Evolutionary conservation across 1,140 invertebrate genomes (phyloP), one percentile per base, ranked within the genome.

Genomic region (Bacillus rossius): DNA sequence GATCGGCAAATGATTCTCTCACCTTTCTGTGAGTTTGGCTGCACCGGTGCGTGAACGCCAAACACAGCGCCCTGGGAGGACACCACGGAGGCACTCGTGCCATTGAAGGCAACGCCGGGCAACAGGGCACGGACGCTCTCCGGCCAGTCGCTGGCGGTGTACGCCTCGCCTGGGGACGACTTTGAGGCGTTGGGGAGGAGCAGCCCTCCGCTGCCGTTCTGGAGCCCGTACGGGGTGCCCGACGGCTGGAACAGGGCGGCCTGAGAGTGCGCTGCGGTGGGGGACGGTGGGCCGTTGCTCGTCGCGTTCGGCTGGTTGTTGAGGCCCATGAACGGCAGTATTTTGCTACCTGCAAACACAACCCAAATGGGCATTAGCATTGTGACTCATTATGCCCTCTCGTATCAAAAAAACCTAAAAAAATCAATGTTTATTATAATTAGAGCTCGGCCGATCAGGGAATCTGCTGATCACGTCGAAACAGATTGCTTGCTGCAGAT

Each of bases 61-160:
- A 59, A 38, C 25, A n/a, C n/a, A n/a, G n/a, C n/a, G n/a, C n/a
- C n/a, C n/a, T n/a, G n/a, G n/a, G n/a, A n/a, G n/a, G n/a, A 49
- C 22, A 20, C 17, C 23, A 23, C 20, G 17, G 20, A 22, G 22
- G 42, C 49, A 23, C 20, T 59, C 13, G 17, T 56, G 47, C 34
- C 45, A 26, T 70, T 72, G 66, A 76, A 76, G 62, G 71, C 75
- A 50, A 78, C 75, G 64, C 77, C 77, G 55, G 77, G 76, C 51
- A 79, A 66, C 56, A 79, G 67, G 13, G 75, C 72, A 45, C 72
- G 60, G 20, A 79, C 62, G 41, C 74, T 70, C 52, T 79, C 76
- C 63, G 78, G 76, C 45, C 37, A 59, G 22, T 62, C 61, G 38
- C 50, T 53, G 37, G 45, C 34, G 23, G 26, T 55, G 42, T 53